Evolutionary conservation across 37 sponge, comb jelly and placozoan genomes (phyloP), one percentile per base, ranked within the genome.

Genomic region (Corticium candelabrum): DNA sequence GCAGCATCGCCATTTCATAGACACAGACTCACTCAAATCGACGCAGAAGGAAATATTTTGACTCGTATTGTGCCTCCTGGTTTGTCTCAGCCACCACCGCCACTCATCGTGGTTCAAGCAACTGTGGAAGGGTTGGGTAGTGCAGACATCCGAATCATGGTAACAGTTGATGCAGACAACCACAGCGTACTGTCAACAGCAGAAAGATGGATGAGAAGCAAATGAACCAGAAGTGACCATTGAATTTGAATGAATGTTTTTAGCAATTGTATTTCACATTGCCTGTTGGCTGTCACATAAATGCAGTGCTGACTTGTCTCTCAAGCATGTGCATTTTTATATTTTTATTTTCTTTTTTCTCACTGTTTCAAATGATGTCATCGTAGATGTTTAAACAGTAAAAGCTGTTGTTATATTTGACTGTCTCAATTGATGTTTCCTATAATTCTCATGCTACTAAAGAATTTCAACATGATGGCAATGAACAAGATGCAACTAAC

Each of bases 51-150:
- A 81, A 77, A 77, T 33, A 68, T 41, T 35, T 73, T 70, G 27
- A 86, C 86, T 35, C 86, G 33, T 37, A 86, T 86, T 15, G 37
- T 56, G 7, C 43, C 76, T 38, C 81, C 86, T 30, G 81, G 69
- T n/a, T 38, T 40, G 0, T 7, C 0, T 29, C 3, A 1, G 2
- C 2, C 68, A 4, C 37, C 69, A 67, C 77, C 31, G 38, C 75
- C 77, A 1, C 15, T 15, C 3, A 86, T 81, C 3, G 74, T 77
- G 3, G 82, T 81, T 1, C 37, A 69, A 56, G 86, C 82, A 77
- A 76, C 82, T 31, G 81, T 75, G 7, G 76, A 74, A 34, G 85
- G 85, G n/a, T 40, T 85, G 3, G 85, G 85, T 1, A 79, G 34
- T 27, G 37, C 85, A 15, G 69, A 3, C 3, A 75, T 80, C 0